These are phyloP conservation scores for Buphagus erythrorhynchus DNA, from an alignment of 2,797 vertebrate species.

Conservation along the genomic window DNA sequence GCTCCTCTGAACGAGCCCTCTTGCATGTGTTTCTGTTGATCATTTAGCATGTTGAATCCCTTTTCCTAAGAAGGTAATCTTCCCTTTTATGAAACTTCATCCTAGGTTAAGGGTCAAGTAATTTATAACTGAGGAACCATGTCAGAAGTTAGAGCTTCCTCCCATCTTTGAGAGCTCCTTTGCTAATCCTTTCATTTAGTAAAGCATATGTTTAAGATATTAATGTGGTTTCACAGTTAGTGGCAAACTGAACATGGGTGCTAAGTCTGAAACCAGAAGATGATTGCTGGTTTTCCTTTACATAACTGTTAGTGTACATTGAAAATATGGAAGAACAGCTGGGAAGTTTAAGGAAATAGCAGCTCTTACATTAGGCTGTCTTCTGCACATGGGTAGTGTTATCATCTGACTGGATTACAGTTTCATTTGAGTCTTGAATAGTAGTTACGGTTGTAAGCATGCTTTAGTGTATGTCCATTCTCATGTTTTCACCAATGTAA, in stretches of 20 bases:
- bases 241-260: background rate
- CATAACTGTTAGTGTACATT: background rate
- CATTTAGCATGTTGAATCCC: background rate
- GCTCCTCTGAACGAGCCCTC: background rate
- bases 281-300: constrained; percentile 10
- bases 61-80: background rate
- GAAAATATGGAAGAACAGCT: constrained; percentile 8
- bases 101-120: background rate
- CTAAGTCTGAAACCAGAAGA: background rate
- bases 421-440: background rate
- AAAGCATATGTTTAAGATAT: background rate
- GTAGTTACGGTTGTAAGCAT: background rate
- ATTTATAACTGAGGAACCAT: background rate
- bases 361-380: background rate
- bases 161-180: background rate
- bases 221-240: constrained; percentile 28
- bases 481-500: background rate
- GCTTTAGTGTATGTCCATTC: background rate
- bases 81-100: background rate
- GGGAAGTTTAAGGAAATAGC: background rate
- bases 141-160: background rate
- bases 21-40: background rate
- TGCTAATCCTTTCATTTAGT: background rate
- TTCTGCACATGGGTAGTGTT: background rate
- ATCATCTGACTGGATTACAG: background rate